Evolutionary conservation across 2,113 vertebrate genomes (phyloP).

Genomic region (Takifugu flavidus): DNA sequence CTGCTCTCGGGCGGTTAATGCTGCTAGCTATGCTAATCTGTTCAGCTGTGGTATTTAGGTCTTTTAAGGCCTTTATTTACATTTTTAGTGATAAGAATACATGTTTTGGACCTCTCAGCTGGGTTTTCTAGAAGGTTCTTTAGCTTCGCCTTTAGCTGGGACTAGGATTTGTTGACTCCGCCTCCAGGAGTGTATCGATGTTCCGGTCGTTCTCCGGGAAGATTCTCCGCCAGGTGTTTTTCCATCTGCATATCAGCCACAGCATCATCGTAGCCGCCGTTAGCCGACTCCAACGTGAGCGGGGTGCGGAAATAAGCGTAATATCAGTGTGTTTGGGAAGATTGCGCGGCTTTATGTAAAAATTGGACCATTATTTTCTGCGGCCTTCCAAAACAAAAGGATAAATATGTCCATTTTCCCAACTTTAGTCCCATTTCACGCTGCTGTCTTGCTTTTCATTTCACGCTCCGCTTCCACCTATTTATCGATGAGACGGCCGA

Average conservation of each 20-base stretch:
- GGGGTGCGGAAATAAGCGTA: constrained; percentile 22
- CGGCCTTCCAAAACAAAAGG: constrained; percentile 61
- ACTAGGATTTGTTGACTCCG: no score
- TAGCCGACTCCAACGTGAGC: constrained; percentile 31
- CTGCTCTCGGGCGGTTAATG: no score
- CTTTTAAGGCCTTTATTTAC: no score
- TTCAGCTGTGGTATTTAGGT: no score
- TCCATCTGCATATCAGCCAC: constrained; percentile 36
- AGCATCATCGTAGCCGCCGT: constrained; percentile 31
- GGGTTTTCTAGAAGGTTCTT: no score
- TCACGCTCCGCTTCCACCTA: constrained; percentile 71
- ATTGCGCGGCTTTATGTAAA: constrained; percentile 58
- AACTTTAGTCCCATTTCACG: constrained; percentile 66
- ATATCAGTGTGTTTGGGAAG: constrained; percentile 56
- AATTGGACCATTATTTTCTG: constrained; percentile 46
- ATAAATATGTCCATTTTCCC: constrained; percentile 65
- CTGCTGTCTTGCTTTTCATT: constrained; percentile 67
- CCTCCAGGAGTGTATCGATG: background rate
- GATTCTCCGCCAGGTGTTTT: constrained; percentile 7
- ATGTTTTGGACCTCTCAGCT: no score
- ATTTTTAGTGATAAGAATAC: no score
- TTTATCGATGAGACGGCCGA: constrained; percentile 67
- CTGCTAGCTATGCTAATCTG: no score
- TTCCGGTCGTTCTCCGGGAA: constrained; percentile 7
- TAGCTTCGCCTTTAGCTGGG: no score